Percentiles rank a stretch among this genome's conserved stretches.
These are phyloP conservation scores for Ceratitis capitata DNA, from an alignment of 1,140 invertebrate genomes.

Conservation along the genomic window DNA sequence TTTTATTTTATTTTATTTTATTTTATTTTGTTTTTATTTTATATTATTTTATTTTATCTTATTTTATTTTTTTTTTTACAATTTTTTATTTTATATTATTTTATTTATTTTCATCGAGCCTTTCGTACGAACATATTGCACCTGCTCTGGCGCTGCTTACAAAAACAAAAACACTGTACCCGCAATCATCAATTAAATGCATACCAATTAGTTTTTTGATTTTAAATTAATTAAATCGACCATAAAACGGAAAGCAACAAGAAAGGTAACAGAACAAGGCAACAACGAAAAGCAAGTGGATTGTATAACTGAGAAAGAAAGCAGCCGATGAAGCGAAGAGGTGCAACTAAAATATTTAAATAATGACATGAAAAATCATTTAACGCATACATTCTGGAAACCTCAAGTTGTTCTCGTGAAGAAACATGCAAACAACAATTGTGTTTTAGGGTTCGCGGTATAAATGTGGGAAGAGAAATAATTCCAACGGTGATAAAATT, in stretches of 20 bases:
- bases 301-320: neutral
- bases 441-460: neutral
- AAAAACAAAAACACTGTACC: neutral
- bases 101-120: neutral
- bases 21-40: too few relatives aligned
- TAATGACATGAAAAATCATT: constrained; percentile 36
- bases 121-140: neutral
- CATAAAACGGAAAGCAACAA: neutral
- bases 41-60: too few relatives aligned
- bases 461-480: neutral
- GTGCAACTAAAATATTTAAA: constrained; percentile 33
- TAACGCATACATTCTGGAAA: neutral
- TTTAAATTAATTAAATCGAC: constrained; percentile 17
- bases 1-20: too few relatives aligned
- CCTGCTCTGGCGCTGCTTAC: neutral
- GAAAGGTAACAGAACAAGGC: neutral
- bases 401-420: neutral
- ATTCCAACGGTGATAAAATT: neutral
- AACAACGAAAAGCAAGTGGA: neutral
- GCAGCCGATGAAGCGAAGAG: neutral
- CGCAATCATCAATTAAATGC: neutral
- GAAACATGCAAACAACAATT: neutral
- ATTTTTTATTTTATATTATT: too few relatives aligned
- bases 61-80: neutral
- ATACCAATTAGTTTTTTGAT: neutral